Evolutionary conservation across 2,797 vertebrate species (phyloP).

Genomic region (Pseudochromis fuscus): DNA sequence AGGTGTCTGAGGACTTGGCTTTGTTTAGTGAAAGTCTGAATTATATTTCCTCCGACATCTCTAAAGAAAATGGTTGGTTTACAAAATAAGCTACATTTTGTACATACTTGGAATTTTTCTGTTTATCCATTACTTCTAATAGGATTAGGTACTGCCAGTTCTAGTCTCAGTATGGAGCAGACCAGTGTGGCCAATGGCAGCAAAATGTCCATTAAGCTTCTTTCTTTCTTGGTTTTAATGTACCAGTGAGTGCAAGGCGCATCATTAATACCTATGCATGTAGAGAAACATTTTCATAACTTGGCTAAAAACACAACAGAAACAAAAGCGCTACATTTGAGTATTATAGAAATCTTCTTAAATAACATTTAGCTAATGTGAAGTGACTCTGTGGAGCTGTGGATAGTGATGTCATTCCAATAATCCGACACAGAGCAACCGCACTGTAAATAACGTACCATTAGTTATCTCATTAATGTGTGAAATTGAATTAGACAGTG

Average conservation of each 20-base stretch:
- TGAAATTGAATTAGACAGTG: slow-evolving; percentile 42
- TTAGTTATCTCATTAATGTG: slow-evolving; percentile 29
- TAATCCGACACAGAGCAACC: slow-evolving; percentile 7
- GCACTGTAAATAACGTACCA: slow-evolving; percentile 28
- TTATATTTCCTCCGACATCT: background rate
- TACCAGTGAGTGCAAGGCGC: too few relatives aligned
- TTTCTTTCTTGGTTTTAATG: background rate
- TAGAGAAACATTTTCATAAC: background rate
- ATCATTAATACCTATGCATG: too few relatives aligned
- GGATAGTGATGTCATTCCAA: slow-evolving; percentile 14
- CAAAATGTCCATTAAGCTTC: background rate
- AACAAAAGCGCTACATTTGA: background rate
- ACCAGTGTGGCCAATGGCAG: background rate
- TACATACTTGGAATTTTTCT: slow-evolving; percentile 36
- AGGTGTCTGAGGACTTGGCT: background rate
- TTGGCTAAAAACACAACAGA: background rate
- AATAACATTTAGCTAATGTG: background rate
- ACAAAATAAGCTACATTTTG: slow-evolving; percentile 13
- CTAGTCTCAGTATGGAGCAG: too few relatives aligned
- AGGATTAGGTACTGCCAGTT: slow-evolving; percentile 30
- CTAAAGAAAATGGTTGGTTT: slow-evolving; percentile 28
- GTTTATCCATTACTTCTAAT: slow-evolving; percentile 45
- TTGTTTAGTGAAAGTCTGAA: background rate
- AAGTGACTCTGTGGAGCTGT: background rate
- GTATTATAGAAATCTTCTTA: background rate